Evolutionary conservation across 2,113 vertebrate genomes (phyloP).

Genomic region (Phycodurus eques): DNA sequence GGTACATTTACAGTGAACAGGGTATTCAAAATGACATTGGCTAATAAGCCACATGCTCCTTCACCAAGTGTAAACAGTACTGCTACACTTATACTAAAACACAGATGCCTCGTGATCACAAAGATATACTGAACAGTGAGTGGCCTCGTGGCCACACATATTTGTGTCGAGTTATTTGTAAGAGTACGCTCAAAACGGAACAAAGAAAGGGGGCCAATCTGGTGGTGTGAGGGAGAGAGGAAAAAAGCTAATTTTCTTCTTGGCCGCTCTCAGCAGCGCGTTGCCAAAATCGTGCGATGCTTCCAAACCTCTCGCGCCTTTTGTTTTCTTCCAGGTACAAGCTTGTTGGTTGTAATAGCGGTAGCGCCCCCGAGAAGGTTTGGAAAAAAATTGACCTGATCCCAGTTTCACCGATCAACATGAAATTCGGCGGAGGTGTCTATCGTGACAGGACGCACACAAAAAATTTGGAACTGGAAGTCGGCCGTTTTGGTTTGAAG

Average conservation of each 20-base stretch:
- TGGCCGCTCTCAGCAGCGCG: constrained; percentile 70
- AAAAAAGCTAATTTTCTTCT: constrained; percentile 71
- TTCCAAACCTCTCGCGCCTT: constrained; percentile 67
- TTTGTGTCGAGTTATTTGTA: constrained; percentile 36
- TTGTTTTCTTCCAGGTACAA: constrained; percentile 56
- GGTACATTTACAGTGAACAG: not conserved
- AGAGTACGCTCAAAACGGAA: not conserved
- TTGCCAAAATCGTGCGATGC: constrained; percentile 64
- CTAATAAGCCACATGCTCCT: constrained; percentile 27
- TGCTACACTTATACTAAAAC: constrained; percentile 41
- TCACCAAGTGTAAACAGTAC: constrained; percentile 6
- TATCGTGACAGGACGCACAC: no score
- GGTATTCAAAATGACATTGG: not conserved
- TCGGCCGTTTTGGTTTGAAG: not conserved
- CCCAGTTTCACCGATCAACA: no score
- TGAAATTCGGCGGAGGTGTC: not conserved
- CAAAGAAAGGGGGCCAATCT: constrained; percentile 53
- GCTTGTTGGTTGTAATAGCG: not conserved
- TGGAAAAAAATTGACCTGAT: no score
- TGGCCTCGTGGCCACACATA: constrained; percentile 40
- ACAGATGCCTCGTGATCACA: no score
- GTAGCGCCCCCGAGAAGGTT: not conserved
- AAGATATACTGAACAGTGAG: constrained; percentile 5
- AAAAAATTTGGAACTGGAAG: not conserved
- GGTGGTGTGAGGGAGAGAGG: constrained; percentile 47